Percentiles rank a stretch among this genome's conserved stretches.
Evolutionary conservation across 2,797 vertebrate species (phyloP).

Genomic region (Hephaestus fuliginosus): DNA sequence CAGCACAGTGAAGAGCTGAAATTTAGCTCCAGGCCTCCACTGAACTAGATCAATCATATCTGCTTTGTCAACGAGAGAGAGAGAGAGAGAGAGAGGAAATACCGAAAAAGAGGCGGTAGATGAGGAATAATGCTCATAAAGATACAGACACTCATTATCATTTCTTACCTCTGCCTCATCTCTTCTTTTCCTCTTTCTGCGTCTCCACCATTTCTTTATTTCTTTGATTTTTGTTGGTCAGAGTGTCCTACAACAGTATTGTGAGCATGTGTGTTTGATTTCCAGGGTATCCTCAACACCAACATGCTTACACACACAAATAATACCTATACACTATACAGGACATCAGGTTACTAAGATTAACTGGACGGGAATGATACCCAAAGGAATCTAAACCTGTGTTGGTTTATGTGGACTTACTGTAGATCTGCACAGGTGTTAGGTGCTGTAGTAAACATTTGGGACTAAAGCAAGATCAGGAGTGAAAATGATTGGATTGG

Average conservation of each 20-base stretch:
- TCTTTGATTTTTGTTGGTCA: background rate
- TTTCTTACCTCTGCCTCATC: background rate
- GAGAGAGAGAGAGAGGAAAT: too few species aligned
- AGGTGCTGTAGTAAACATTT: background rate
- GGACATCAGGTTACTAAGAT: background rate
- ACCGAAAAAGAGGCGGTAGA: background rate
- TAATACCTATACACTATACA: background rate
- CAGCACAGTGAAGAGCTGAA: conserved; percentile 27
- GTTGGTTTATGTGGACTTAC: background rate
- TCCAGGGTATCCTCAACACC: background rate
- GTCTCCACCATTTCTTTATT: background rate
- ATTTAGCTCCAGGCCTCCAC: conserved; percentile 51
- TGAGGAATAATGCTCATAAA: background rate
- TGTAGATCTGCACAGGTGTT: too few species aligned
- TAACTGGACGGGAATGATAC: too few species aligned
- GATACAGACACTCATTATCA: background rate
- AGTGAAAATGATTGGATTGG: background rate
- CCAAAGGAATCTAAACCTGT: background rate
- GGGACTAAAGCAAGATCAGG: background rate
- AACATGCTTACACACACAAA: background rate
- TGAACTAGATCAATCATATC: conserved; percentile 75
- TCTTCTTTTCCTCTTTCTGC: background rate
- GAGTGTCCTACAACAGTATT: background rate
- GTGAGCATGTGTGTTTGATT: background rate
- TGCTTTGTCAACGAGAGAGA: conserved; percentile 52